phyloP scores from a whole-genome alignment of 2,888 invertebrate species.

The Heliconius ismenius region DNA sequence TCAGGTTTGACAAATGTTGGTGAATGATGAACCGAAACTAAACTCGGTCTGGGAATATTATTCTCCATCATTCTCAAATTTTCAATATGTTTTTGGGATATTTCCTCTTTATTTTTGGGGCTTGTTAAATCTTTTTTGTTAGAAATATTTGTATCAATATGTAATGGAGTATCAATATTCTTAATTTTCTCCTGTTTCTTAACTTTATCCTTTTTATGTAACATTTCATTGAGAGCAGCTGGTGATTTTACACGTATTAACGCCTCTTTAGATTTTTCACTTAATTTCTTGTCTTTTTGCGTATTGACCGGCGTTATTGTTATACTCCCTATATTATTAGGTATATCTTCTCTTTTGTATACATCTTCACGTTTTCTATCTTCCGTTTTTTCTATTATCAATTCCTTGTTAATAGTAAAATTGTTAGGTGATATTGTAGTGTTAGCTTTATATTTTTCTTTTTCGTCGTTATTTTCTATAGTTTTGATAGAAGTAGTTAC shows the following conservation, averaged over 20 bases:
- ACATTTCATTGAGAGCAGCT: slow-evolving; percentile 73
- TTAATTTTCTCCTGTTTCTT: slow-evolving; percentile 46
- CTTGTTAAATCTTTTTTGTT: slow-evolving; percentile 59
- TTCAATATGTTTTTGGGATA: slow-evolving; percentile 67
- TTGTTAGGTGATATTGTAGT: slow-evolving; percentile 54
- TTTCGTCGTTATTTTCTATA: slow-evolving; percentile 50
- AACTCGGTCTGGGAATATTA: slow-evolving; percentile 68
- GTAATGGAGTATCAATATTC: slow-evolving; percentile 44
- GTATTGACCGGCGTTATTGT: slow-evolving; percentile 72
- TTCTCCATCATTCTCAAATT: slow-evolving; percentile 67
- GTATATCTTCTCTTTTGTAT: slow-evolving; percentile 68
- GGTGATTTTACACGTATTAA: slow-evolving; percentile 74
- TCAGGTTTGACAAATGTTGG: slow-evolving; percentile 76
- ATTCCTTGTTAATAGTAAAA: slow-evolving; percentile 60
- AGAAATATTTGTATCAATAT: slow-evolving; percentile 65
- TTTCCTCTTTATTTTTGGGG: slow-evolving; percentile 63
- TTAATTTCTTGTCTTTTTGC: slow-evolving; percentile 59
- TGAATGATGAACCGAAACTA: slow-evolving; percentile 70
- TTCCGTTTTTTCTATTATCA: slow-evolving; percentile 61
- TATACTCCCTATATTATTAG: slow-evolving; percentile 73
- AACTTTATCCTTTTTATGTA: slow-evolving; percentile 55
- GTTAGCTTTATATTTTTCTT: slow-evolving; percentile 50
- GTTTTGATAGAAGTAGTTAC: slow-evolving; percentile 64
- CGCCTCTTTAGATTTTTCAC: slow-evolving; percentile 56
- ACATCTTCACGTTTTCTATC: slow-evolving; percentile 56